phyloP scores from a whole-genome alignment of 30 jellyfish, hydroid and myxozoan genomes.

The Turritopsis dohrnii region DNA sequence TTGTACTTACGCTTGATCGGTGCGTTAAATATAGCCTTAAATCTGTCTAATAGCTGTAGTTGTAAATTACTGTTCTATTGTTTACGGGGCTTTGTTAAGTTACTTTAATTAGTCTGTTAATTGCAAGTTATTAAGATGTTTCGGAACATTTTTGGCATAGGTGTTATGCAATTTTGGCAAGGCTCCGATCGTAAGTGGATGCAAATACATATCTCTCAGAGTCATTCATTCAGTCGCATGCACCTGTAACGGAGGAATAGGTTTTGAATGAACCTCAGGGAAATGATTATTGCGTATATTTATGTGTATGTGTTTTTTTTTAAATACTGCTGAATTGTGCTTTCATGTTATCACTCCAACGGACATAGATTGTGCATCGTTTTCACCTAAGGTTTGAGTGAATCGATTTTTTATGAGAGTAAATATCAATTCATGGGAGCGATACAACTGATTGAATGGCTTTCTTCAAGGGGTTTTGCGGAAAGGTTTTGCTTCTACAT shows the following conservation, averaged over 20 bases:
- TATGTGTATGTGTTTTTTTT: no score
- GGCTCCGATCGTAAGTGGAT: neutral
- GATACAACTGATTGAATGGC: no score
- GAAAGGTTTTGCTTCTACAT: no score
- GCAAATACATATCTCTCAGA: neutral
- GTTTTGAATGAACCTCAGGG: no score
- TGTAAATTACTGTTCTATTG: neutral
- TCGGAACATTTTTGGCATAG: neutral
- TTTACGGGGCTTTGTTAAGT: neutral
- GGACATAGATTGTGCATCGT: no score
- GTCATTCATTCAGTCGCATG: neutral
- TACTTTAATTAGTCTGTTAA: neutral
- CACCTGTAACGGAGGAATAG: neutral
- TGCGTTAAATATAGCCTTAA: neutral
- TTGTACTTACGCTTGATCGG: neutral
- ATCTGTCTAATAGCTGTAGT: neutral
- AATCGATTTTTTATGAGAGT: no score
- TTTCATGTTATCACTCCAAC: no score
- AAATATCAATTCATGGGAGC: no score
- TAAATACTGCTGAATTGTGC: no score
- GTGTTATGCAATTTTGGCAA: neutral
- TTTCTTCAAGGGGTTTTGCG: no score
- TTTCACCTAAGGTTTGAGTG: no score
- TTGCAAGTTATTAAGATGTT: neutral
- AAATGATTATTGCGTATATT: no score